Percentiles rank a stretch among this genome's conserved stretches.
These are phyloP conservation scores for Porites australiensis DNA, from an alignment of 64 coral and sea anemone species.

Conservation along the genomic window DNA sequence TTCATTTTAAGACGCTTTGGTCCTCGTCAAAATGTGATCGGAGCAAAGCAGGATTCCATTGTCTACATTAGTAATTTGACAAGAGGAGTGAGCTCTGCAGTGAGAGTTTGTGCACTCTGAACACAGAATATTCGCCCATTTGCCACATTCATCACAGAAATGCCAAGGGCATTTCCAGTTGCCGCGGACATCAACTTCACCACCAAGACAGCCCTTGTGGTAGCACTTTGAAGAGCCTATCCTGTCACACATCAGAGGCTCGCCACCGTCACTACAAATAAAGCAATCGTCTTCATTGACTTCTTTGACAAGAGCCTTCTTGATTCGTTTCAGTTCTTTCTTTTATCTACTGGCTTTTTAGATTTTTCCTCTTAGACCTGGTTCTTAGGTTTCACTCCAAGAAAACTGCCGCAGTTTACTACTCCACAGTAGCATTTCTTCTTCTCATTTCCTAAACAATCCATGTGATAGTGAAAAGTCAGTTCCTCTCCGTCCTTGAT, in stretches of 20 bases:
- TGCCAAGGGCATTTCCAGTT: slow-evolving; percentile 98
- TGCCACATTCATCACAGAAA: slow-evolving; percentile 97
- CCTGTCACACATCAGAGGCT: slow-evolving; percentile 95
- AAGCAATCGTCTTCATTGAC: slow-evolving; percentile 98
- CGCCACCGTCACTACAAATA: slow-evolving; percentile 96
- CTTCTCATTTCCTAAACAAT: slow-evolving; percentile 98
- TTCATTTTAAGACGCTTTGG: neutral
- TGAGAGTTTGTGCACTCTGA: slow-evolving; percentile 97
- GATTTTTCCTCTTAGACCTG: slow-evolving; percentile 92
- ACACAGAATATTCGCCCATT: slow-evolving; percentile 80
- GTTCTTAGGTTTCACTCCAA: slow-evolving; percentile 93
- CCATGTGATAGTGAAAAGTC: slow-evolving; percentile 93
- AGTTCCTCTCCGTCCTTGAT: slow-evolving; percentile 86
- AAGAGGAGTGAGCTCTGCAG: slow-evolving; percentile 68
- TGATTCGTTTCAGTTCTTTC: slow-evolving; percentile 85
- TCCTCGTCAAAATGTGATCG: slow-evolving; percentile 59
- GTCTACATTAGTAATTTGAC: slow-evolving; percentile 73
- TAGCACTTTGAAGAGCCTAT: slow-evolving; percentile 92
- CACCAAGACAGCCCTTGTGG: slow-evolving; percentile 83
- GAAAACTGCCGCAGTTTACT: slow-evolving; percentile 95
- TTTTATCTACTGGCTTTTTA: slow-evolving; percentile 77
- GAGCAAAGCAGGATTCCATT: slow-evolving; percentile 61
- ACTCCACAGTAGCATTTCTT: slow-evolving; percentile 96
- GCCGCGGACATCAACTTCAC: slow-evolving; percentile 67
- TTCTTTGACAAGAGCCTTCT: slow-evolving; percentile 83